Evolutionary conservation across 2,888 invertebrate species (phyloP), one percentile per base, ranked within the genome.

Genomic region (Phalera bucephala): DNA sequence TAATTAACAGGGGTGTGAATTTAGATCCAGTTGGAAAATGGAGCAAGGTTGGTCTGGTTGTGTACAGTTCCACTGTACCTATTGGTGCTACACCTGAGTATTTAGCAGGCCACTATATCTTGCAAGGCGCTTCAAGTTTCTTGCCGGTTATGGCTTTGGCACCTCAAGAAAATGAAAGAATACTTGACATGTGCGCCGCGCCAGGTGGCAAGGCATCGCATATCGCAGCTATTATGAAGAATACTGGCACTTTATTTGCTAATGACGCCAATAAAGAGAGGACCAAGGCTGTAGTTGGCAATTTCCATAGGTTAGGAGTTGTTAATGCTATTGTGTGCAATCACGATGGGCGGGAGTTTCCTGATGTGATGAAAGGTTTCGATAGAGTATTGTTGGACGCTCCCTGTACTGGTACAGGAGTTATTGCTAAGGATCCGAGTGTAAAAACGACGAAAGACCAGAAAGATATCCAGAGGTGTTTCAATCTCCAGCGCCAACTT

Each of bases 191-290:
- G 97, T 97, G 98, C 74, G 94, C 99, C 0, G 99, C 99, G 0
- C 99, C 99, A 0, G 99, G 99, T 29, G 99, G 99, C 5, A 99
- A 99, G 89, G 97, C 99, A 0, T 97, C 98, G 0, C 98, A 99
- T 78, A 98, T 99, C 43, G 96, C 98, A 32, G 95, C 99, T 0
- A 90, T 99, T 7, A 99, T 99, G 99, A 98, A 98, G 80, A 99
- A 99, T 75, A 99, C 99, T 0, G 99, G 99, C 0, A 93, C 95
- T 1, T 77, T 99, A 17, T 98, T 99, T 80, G 97, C 99, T 2
- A 99, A 99, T 83, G 99, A 99, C 77, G 93, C 95, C 0, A 98
- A 97, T 76, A 94, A 93, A 63, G 97, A 97, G 9, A 91, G 99
- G 52, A 92, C 95, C 19, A 97, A 96, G 71, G 98, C 99, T 0